A percentile compares a stretch with the other conserved stretches of the same genome.
phyloP scores from a whole-genome alignment of 2,888 invertebrate genomes.

The Orchesella flavescens region DNA sequence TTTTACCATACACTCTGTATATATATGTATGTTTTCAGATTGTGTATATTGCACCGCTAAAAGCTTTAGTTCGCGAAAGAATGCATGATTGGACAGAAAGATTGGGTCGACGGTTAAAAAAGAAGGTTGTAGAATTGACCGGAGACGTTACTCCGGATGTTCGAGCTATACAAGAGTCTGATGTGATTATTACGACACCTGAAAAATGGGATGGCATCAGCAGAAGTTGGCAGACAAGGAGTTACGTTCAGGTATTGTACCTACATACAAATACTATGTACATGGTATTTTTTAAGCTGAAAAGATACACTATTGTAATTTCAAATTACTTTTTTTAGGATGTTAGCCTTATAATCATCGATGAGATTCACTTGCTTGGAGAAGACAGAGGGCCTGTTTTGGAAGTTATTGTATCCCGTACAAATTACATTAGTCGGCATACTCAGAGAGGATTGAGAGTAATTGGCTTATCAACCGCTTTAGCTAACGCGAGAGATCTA shows the following conservation, averaged over 20 bases:
- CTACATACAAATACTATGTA: neutral
- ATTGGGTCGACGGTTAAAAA: conserved; percentile 82
- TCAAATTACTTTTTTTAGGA: too few species aligned
- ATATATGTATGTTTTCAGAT: conserved; percentile 78
- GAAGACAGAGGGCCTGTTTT: conserved; percentile 91
- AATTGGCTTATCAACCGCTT: conserved; percentile 95
- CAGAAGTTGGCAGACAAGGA: conserved; percentile 96
- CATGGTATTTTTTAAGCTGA: too few species aligned
- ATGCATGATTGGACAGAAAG: conserved; percentile 95
- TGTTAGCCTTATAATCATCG: conserved; percentile 94
- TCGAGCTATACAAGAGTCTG: conserved; percentile 85
- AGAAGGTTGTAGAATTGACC: conserved; percentile 94
- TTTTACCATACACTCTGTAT: too few species aligned
- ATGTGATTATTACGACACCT: conserved; percentile 98
- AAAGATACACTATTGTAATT: too few species aligned
- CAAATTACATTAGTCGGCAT: conserved; percentile 95
- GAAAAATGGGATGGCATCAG: conserved; percentile 99
- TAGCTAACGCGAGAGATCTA: conserved; percentile 96
- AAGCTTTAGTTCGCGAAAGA: conserved; percentile 96
- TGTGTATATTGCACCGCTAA: conserved; percentile 98
- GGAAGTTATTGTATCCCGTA: conserved; percentile 98
- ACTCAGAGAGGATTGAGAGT: conserved; percentile 88
- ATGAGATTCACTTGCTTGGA: conserved; percentile 97
- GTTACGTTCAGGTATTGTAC: conserved; percentile 83
- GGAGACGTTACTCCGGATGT: conserved; percentile 93